Evolutionary conservation across 2,888 invertebrate species (phyloP), one percentile per base, ranked within the genome.

Genomic region (Antheraea yamamai): DNA sequence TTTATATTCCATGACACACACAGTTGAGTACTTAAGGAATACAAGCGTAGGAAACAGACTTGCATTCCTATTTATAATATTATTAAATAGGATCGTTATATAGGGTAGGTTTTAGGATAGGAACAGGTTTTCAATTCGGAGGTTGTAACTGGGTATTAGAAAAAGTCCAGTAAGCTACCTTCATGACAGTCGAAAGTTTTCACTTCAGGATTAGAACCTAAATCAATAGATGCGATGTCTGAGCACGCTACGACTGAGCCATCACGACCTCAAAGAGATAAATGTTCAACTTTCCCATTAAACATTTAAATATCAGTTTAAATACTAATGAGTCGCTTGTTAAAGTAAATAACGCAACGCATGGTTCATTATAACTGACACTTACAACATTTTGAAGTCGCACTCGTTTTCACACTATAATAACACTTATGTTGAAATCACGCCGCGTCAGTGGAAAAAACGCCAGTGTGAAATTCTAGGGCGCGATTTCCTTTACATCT

Each of bases 401-500:
- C 47, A 64, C 55, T 68, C 71, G 75, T 73, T 76, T 73, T 75
- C 68, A 76, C 64, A 74, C 55, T 61, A 55, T 58, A 68, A 58
- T 72, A 39, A 73, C 74, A 47, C 20, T 75, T 75, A n/a, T 75
- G 58, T 72, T 18, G 74, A 75, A 77, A 76, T 76, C 68, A 30
- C 70, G 26, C 51, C 23, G 66, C 64, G 72, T 20, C 77, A 80
- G 84, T 87, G 88, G 87, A 88, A 91, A 92, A 66, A 85, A 87
- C 79, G 84, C 82, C 82, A 86, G 84, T 83, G 84, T 81, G 82
- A 81, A 82, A 84, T 88, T 89, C 81, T 91, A 87, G 88, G 89
- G 81, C 88, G 84, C 82, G 80, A 81, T 87, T 91, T 91, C 91
- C 91, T 91, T 79, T 78, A 80, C 78, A 78, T 81, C 26, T 66